Percentiles rank a stretch among this genome's conserved stretches.
phyloP scores from a whole-genome alignment of 2,888 invertebrate species.

The Branchipolynoe longqiensis region DNA sequence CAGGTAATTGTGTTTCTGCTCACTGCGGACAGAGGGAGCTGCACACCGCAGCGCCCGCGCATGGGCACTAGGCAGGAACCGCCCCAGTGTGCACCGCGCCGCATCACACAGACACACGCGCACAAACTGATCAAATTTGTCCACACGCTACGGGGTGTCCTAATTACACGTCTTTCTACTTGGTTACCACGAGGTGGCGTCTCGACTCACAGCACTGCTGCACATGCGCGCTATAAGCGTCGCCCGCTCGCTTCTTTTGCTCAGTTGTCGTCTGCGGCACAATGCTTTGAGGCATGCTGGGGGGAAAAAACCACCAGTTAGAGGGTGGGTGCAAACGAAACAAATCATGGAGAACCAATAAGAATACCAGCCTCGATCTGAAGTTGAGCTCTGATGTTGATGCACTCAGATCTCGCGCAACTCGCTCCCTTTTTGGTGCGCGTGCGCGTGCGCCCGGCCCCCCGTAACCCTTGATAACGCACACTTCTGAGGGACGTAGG shows the following conservation, averaged over 20 bases:
- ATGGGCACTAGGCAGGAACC: too few species aligned
- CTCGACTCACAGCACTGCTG: not conserved
- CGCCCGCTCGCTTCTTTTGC: constrained; percentile 14
- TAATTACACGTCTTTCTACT: constrained; percentile 48
- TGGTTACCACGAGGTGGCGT: constrained; percentile 50
- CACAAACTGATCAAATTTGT: constrained; percentile 52
- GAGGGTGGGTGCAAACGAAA: too few species aligned
- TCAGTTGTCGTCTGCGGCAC: not conserved
- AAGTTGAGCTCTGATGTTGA: too few species aligned
- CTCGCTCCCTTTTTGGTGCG: not conserved
- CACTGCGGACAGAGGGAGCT: too few species aligned
- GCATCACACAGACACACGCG: not conserved
- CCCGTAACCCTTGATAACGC: not conserved
- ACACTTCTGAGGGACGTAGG: not conserved
- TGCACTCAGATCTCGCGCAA: not conserved
- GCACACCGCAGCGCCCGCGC: not conserved
- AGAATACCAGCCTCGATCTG: not conserved
- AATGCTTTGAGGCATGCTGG: not conserved
- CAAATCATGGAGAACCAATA: not conserved
- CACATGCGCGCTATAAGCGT: constrained; percentile 3
- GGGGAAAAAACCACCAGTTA: not conserved
- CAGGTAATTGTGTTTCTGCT: constrained; percentile 52
- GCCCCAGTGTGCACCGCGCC: not conserved
- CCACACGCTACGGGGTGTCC: constrained; percentile 1
- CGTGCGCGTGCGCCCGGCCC: not conserved